Evolutionary conservation across 2,797 vertebrate species (phyloP).

Genomic region (Erethizon dorsatum): DNA sequence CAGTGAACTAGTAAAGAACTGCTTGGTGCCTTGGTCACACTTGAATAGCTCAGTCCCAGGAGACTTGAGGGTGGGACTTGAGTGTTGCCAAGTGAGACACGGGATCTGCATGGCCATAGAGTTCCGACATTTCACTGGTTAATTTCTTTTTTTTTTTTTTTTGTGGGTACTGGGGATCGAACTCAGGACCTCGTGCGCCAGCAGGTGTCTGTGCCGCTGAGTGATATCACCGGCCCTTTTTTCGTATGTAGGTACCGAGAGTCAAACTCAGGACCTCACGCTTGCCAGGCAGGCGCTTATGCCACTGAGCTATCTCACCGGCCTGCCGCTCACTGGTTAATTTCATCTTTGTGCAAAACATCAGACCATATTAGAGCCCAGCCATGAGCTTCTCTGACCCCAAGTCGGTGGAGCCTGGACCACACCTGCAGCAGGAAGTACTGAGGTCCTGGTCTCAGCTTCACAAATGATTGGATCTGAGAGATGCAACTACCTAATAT

Average conservation of each 20-base stretch:
- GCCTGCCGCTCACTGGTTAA: not conserved
- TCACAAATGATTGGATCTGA: not conserved
- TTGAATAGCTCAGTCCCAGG: not conserved
- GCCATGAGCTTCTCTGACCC: not conserved
- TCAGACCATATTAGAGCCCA: not conserved
- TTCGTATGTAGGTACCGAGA: too few species aligned
- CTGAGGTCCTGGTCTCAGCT: not conserved
- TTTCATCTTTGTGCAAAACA: not conserved
- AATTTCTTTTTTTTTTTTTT: not conserved
- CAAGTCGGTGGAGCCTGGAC: accelerated
- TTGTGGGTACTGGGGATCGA: too few species aligned
- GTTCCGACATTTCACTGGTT: not conserved
- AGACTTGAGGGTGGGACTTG: not conserved
- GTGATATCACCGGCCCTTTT: too few species aligned
- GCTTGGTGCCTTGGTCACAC: not conserved
- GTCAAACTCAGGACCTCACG: too few species aligned
- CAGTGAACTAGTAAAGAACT: not conserved
- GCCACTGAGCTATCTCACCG: too few species aligned
- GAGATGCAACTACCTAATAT: not conserved
- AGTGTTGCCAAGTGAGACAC: not conserved
- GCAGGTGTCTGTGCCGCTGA: too few species aligned
- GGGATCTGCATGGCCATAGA: accelerated
- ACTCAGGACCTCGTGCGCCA: too few species aligned
- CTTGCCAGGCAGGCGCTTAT: too few species aligned
- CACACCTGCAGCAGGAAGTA: not conserved